phyloP scores from a whole-genome alignment of 2,888 invertebrate genomes.

The Anoplius nigerrimus region DNA sequence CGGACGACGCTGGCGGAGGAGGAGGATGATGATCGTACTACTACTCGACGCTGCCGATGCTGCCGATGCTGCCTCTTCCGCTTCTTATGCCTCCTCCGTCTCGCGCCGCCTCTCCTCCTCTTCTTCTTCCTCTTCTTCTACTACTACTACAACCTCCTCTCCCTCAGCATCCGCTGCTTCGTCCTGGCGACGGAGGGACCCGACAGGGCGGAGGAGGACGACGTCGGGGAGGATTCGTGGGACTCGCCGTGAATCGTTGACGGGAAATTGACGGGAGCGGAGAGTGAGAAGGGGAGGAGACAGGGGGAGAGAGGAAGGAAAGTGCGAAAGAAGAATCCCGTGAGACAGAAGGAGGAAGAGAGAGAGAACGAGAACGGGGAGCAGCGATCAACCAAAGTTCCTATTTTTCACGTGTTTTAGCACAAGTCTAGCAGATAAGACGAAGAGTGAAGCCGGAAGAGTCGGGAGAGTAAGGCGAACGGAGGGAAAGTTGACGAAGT shows the following conservation, averaged over 20 bases:
- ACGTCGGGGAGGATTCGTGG: slow-evolving; percentile 25
- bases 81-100: slow-evolving; percentile 37
- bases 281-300: slow-evolving; percentile 20
- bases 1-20: slow-evolving; percentile 20
- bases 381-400: slow-evolving; percentile 72
- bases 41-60: not conserved
- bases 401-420: slow-evolving; percentile 72
- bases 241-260: slow-evolving; percentile 24
- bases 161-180: slow-evolving; percentile 35
- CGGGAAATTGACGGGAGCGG: slow-evolving; percentile 18
- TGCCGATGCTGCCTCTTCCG: slow-evolving; percentile 44
- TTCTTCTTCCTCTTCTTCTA: slow-evolving; percentile 25
- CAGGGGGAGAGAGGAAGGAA: slow-evolving; percentile 10
- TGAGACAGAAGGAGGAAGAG: not conserved
- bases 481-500: too few species aligned
- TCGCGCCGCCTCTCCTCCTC: too few species aligned
- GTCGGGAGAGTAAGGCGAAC: not conserved
- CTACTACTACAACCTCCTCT: slow-evolving; percentile 21
- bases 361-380: slow-evolving; percentile 3
- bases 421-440: slow-evolving; percentile 35
- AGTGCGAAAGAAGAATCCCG: slow-evolving; percentile 16
- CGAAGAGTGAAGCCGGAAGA: slow-evolving; percentile 12
- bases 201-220: slow-evolving; percentile 55
- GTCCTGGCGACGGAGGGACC: slow-evolving; percentile 55
- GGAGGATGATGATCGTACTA: slow-evolving; percentile 6